Evolutionary conservation across 2,797 vertebrate species (phyloP).

Genomic region (Naso thynnoides): DNA sequence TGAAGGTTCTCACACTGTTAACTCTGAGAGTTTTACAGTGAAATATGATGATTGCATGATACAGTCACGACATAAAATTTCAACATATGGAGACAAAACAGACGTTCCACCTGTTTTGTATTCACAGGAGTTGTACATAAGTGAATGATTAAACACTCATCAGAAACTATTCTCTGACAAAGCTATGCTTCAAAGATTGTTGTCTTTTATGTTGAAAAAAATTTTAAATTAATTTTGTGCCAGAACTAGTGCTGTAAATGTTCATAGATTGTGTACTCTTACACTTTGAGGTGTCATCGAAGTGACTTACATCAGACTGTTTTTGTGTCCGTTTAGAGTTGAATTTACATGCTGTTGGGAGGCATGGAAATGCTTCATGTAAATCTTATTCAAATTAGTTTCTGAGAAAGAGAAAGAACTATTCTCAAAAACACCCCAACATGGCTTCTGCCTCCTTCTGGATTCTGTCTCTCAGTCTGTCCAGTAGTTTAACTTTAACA

Average conservation of each 20-base stretch:
- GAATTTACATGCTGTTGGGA: constrained; percentile 13
- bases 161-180: neutral
- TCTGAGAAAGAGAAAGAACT: neutral
- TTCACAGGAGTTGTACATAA: neutral
- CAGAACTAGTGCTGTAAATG: neutral
- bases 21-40: constrained; percentile 18
- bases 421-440: neutral
- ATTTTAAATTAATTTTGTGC: neutral
- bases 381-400: constrained; percentile 46
- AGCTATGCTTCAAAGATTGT: neutral
- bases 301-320: neutral
- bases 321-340: neutral
- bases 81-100: neutral
- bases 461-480: neutral
- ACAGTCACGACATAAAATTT: neutral
- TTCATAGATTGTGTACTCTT: neutral
- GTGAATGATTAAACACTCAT: neutral
- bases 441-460: neutral
- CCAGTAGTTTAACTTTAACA: constrained; percentile 28
- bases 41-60: constrained; percentile 32
- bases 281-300: neutral
- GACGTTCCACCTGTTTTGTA: neutral
- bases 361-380: constrained; percentile 22
- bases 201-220: neutral
- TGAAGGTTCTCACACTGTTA: constrained; percentile 26